Percentiles rank a stretch among this genome's conserved stretches.
Conservation (phyloP, 2,797 vertebrate genomes). For the Phrynocephalus vlangalii region DNA sequence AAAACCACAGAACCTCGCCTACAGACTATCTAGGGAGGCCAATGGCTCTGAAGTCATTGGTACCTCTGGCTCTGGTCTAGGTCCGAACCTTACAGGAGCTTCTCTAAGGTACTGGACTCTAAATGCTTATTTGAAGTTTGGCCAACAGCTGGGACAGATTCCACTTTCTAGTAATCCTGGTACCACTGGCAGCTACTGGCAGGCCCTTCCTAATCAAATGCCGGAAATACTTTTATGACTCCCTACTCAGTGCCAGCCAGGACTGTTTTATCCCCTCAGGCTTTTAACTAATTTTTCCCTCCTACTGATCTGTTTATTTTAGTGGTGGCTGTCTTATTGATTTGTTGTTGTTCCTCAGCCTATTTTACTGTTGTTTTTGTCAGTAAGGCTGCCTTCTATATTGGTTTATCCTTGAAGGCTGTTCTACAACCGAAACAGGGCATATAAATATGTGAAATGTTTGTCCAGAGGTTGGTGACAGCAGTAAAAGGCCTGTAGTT, state of each 20-base stretch:
- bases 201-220: background rate
- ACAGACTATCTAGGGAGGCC: too few species aligned
- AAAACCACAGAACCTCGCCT: too few species aligned
- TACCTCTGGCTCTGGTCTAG: too few species aligned
- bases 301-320: slow-evolving; percentile 10
- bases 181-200: too few species aligned
- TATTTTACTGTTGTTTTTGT: background rate
- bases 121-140: too few species aligned
- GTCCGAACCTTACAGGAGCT: too few species aligned
- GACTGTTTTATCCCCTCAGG: background rate
- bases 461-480: background rate
- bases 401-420: background rate
- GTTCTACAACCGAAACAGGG: background rate
- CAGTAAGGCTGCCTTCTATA: background rate
- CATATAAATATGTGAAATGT: background rate
- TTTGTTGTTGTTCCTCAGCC: background rate
- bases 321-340: background rate
- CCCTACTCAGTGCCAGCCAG: background rate
- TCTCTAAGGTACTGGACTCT: too few species aligned
- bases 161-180: too few species aligned
- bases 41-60: too few species aligned
- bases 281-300: background rate
- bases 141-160: too few species aligned
- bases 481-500: background rate
- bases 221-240: background rate